These are phyloP conservation scores for Amphimedon queenslandica DNA, from an alignment of 37 sponge, comb jelly and placozoan species.

Conservation along the genomic window DNA sequence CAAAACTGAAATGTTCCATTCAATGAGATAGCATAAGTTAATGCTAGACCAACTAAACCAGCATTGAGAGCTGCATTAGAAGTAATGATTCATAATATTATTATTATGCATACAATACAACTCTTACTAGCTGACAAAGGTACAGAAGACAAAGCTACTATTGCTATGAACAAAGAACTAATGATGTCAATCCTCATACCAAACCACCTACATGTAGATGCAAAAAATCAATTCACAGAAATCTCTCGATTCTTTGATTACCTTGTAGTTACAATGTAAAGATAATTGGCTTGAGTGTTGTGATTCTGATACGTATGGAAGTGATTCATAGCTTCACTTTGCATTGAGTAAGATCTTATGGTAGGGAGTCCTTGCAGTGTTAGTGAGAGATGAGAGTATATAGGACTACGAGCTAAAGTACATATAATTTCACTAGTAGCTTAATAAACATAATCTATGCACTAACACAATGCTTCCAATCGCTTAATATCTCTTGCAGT, in stretches of 20 bases:
- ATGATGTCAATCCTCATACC: conserved; percentile 40
- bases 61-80: too few relatives aligned
- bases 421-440: background rate
- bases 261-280: background rate
- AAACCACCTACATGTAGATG: conserved; percentile 20
- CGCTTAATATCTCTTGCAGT: too few relatives aligned
- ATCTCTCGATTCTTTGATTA: background rate
- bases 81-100: too few relatives aligned
- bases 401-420: conserved; percentile 50
- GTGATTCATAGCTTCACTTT: background rate
- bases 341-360: too few relatives aligned
- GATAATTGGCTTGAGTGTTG: conserved; percentile 17
- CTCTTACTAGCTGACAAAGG: conserved; percentile 28
- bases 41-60: too few relatives aligned
- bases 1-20: too few relatives aligned
- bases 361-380: too few relatives aligned
- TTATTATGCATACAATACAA: too few relatives aligned
- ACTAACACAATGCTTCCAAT: conserved; percentile 31
- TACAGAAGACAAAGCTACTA: conserved; percentile 31
- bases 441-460: background rate
- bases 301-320: conserved; percentile 39
- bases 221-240: background rate
- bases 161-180: conserved; percentile 3
- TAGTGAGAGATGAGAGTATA: conserved; percentile 45
- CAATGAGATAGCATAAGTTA: too few relatives aligned